Evolutionary conservation across 2,113 vertebrate species (phyloP), one percentile per base, ranked within the genome.

Genomic region (Sturnira hondurensis): DNA sequence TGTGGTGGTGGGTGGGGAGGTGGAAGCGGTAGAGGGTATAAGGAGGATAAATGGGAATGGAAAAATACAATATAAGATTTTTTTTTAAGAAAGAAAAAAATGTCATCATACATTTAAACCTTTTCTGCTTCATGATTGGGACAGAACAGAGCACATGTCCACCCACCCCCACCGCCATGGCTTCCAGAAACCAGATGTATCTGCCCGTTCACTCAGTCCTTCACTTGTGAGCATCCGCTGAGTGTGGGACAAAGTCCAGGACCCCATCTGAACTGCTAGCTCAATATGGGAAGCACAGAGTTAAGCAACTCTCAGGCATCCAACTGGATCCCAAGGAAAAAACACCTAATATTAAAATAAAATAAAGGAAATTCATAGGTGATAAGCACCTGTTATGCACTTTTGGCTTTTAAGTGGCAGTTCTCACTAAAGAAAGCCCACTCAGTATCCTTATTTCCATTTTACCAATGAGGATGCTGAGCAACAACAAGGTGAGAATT

Each of bases 151-250:
- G 19, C 1, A 1, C 28, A 67, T 0, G 2, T 14, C 45, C 8
- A 1, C 24, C 24, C 24, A 26, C 56, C 17, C 10, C 41, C 0
- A 5, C 14, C 36, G 56, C 20, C 20, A 2, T 2, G 0, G 4
- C 71, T 45, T n/a, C 0, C 63, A 19, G 80, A 82, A 33, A 5
- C 33, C 50, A 15, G 31, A 16, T 67, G 19, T 8, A 5, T 63
- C 73, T 24, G 74, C 47, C 26, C 1, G 0, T 1, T 4, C 1
- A 3, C 82, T 31, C 41, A 22, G 50, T 45, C n/a, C 9, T 56
- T 31, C 84, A 45, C 24, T 13, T 28, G 31, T 56, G 54, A 74
- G 61, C 58, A 26, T n/a, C 52, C 89, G 58, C 36, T 10, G 17
- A 31, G 3, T 14, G 2, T 15, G 22, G 81, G 36, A 77, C 78